These are phyloP conservation scores for Zalophus californianus DNA, from an alignment of 2,797 vertebrate species.

Conservation along the genomic window DNA sequence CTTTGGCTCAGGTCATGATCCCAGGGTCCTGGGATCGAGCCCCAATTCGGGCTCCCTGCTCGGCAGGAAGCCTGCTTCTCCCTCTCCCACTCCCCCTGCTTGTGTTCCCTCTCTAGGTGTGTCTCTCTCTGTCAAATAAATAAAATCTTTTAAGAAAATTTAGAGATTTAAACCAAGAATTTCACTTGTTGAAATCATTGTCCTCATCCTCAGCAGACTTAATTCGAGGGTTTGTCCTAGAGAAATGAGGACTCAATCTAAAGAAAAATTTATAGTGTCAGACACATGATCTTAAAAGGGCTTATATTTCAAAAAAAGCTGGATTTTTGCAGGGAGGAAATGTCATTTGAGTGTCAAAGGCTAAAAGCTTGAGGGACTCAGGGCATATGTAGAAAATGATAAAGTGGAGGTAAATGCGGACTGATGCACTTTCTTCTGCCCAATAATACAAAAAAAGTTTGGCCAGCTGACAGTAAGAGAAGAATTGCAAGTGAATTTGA, in stretches of 20 bases:
- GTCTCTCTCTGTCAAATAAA: too few species aligned
- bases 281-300: background rate
- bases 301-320: background rate
- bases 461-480: background rate
- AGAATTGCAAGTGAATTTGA: background rate
- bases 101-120: too few species aligned
- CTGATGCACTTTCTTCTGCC: background rate
- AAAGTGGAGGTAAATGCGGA: background rate
- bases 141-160: background rate
- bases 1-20: too few species aligned
- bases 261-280: background rate
- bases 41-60: too few species aligned
- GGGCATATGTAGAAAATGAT: background rate
- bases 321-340: background rate
- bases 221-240: background rate
- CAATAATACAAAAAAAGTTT: background rate
- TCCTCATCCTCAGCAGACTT: background rate
- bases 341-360: background rate
- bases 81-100: too few species aligned
- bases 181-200: background rate
- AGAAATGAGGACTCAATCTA: background rate
- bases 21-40: too few species aligned
- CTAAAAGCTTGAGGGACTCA: background rate
- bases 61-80: too few species aligned
- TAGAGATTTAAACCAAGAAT: background rate